Evolutionary conservation across 2,797 vertebrate genomes (phyloP).

Genomic region (Eulemur rubriventer): DNA sequence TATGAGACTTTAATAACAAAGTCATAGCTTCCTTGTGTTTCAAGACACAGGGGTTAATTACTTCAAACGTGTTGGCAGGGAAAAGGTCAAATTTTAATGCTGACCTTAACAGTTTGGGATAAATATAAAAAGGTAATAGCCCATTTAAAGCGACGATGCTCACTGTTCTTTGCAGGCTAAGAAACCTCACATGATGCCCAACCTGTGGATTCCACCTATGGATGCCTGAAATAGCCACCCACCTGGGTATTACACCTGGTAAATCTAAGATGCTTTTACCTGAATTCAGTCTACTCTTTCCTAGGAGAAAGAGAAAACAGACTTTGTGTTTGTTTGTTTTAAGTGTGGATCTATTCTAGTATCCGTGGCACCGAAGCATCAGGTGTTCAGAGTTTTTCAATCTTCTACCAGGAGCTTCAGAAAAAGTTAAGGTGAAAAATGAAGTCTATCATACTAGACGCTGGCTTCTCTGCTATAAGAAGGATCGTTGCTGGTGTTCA

Average conservation of each 20-base stretch:
- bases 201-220: not conserved
- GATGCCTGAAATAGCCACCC: not conserved
- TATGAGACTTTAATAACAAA: conserved; percentile 82
- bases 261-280: not conserved
- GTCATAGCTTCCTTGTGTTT: conserved; percentile 79
- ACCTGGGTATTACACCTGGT: not conserved
- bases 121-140: conserved; percentile 69
- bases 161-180: not conserved
- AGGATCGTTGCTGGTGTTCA: not conserved
- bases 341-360: not conserved
- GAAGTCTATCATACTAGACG: not conserved
- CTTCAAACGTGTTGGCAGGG: conserved; percentile 74
- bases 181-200: not conserved
- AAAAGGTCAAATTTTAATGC: conserved; percentile 76
- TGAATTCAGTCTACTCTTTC: not conserved
- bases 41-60: conserved; percentile 80
- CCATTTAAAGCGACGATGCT: not conserved
- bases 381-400: not conserved
- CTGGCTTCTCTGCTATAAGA: not conserved
- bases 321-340: not conserved
- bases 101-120: conserved; percentile 67
- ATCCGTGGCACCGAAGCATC: not conserved
- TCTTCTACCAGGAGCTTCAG: not conserved
- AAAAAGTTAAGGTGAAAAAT: not conserved
- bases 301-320: not conserved